Conservation (phyloP, 1,140 invertebrate species). For the Chironomus striatipennis region DNA sequence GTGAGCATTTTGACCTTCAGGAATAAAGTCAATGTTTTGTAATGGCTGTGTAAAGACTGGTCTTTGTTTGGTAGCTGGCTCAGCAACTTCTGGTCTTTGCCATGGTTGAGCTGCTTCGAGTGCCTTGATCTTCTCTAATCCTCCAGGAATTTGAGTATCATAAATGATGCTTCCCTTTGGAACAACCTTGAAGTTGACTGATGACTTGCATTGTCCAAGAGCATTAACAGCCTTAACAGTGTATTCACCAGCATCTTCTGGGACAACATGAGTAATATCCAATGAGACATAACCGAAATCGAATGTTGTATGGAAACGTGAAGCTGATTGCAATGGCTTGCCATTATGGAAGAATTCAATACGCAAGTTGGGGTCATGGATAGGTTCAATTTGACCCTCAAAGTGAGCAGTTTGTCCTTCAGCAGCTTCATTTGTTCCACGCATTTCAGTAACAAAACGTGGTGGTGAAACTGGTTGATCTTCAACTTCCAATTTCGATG, state of each 20-base stretch:
- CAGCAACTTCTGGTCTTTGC: slow-evolving; percentile 67
- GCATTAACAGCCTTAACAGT: slow-evolving; percentile 82
- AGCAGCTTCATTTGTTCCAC: slow-evolving; percentile 72
- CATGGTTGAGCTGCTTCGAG: slow-evolving; percentile 76
- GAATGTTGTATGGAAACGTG: slow-evolving; percentile 85
- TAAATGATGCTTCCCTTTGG: slow-evolving; percentile 81
- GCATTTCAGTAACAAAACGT: slow-evolving; percentile 70
- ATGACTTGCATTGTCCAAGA: slow-evolving; percentile 74
- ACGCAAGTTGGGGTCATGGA: slow-evolving; percentile 81
- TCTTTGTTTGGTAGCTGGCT: slow-evolving; percentile 76
- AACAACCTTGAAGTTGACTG: slow-evolving; percentile 71
- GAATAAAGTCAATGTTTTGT: slow-evolving; percentile 80
- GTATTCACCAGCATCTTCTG: slow-evolving; percentile 92
- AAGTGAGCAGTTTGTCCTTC: slow-evolving; percentile 85
- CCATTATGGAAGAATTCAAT: slow-evolving; percentile 90
- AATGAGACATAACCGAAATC: slow-evolving; percentile 93
- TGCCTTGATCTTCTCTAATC: slow-evolving; percentile 86
- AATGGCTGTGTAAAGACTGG: slow-evolving; percentile 93
- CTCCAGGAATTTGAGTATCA: slow-evolving; percentile 92
- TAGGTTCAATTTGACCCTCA: slow-evolving; percentile 83
- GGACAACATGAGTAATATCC: slow-evolving; percentile 80
- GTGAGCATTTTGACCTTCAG: slow-evolving; percentile 87
- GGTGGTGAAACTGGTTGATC: slow-evolving; percentile 68
- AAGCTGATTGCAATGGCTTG: slow-evolving; percentile 74
- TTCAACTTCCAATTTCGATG: slow-evolving; percentile 67